phyloP scores from a whole-genome alignment of 2,888 invertebrate genomes.

The Sinelater perroti region DNA sequence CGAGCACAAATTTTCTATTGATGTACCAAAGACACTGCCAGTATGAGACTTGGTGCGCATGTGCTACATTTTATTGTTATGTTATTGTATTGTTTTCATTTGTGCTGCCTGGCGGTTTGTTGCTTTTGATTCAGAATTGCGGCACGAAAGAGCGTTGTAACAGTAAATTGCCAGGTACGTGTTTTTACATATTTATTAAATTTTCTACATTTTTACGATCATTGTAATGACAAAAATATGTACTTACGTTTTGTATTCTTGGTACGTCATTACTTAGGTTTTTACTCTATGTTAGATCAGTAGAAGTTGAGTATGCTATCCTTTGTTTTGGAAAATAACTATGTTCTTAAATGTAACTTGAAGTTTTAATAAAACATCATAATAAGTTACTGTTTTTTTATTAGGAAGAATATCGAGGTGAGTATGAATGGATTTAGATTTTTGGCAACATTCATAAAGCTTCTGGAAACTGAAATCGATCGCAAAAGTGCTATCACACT shows the following conservation, averaged over 20 bases:
- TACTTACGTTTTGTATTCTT: too few species aligned
- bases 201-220: too few species aligned
- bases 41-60: constrained; percentile 24
- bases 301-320: neutral
- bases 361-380: constrained; percentile 17
- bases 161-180: too few species aligned
- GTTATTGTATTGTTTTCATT: neutral
- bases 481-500: too few species aligned
- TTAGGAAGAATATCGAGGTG: too few species aligned
- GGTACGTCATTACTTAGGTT: neutral
- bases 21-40: constrained; percentile 21
- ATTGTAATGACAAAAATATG: too few species aligned
- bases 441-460: too few species aligned
- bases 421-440: too few species aligned
- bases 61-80: constrained; percentile 1
- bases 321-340: neutral
- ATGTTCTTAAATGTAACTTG: constrained; percentile 17
- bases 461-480: too few species aligned
- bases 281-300: neutral
- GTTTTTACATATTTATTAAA: too few species aligned
- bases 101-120: neutral
- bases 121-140: too few species aligned
- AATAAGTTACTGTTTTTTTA: neutral
- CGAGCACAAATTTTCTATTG: constrained; percentile 2
- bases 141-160: too few species aligned